Percentiles rank a stretch among this genome's conserved stretches.
Evolutionary conservation across 2,888 invertebrate genomes (phyloP).

Genomic region (Hydraecia micacea): DNA sequence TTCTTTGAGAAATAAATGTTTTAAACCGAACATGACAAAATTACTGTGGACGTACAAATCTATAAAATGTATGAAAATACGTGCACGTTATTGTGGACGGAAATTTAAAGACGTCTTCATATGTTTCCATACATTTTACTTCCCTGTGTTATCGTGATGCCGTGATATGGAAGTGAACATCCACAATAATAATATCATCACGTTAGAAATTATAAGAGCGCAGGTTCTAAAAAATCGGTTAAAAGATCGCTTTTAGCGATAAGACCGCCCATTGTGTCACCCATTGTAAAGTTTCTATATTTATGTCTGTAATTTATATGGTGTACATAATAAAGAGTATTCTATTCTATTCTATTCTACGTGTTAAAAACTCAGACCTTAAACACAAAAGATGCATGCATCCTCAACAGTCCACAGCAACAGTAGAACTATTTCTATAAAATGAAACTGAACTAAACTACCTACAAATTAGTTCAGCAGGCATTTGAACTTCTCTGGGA

Average conservation of each 20-base stretch:
- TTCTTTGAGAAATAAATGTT: no score
- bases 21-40: no score
- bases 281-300: no score
- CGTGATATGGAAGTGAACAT: neutral
- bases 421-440: neutral
- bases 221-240: no score
- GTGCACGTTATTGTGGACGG: neutral
- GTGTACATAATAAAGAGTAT: no score
- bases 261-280: no score
- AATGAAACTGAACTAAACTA: neutral
- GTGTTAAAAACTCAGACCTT: no score
- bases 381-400: neutral
- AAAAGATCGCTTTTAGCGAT: no score
- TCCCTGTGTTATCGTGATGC: neutral
- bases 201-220: neutral
- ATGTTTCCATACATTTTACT: neutral
- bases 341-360: no score
- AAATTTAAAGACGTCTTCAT: neutral
- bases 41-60: neutral
- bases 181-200: neutral
- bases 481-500: conserved; percentile 28
- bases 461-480: neutral
- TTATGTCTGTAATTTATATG: no score
- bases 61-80: neutral
- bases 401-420: neutral